These are phyloP conservation scores for Chauna torquata DNA, from an alignment of 2,113 vertebrate genomes.

Conservation along the genomic window DNA sequence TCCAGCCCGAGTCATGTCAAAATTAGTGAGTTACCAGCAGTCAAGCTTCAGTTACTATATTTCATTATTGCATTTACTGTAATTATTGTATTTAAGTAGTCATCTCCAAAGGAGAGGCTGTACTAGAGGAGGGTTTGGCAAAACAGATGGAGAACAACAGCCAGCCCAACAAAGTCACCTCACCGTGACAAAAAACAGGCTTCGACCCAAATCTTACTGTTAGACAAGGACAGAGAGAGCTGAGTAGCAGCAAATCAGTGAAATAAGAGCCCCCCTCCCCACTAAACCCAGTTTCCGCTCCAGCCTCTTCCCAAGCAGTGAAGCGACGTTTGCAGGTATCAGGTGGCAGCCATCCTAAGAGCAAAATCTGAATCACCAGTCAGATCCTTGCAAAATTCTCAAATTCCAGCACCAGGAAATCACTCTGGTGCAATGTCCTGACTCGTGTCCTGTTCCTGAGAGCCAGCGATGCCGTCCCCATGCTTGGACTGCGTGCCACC, in stretches of 20 bases:
- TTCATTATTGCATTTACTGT: background rate
- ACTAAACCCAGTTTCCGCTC: background rate
- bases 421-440: background rate
- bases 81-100: background rate
- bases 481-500: background rate
- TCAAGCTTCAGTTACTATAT: background rate
- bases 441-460: background rate
- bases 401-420: background rate
- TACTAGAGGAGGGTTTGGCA: background rate
- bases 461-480: background rate
- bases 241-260: background rate
- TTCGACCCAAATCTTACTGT: background rate
- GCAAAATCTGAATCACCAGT: background rate
- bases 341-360: background rate
- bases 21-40: background rate
- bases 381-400: background rate
- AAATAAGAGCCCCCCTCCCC: background rate
- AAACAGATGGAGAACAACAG: background rate
- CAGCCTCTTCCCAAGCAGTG: background rate
- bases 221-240: background rate
- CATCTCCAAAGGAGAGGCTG: background rate
- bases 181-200: background rate
- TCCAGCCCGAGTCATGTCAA: background rate
- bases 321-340: background rate
- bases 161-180: background rate